Evolutionary conservation across 92 coral and sea anemone genomes (phyloP), one percentile per base, ranked within the genome.

Genomic region (Blastomussa wellsi): DNA sequence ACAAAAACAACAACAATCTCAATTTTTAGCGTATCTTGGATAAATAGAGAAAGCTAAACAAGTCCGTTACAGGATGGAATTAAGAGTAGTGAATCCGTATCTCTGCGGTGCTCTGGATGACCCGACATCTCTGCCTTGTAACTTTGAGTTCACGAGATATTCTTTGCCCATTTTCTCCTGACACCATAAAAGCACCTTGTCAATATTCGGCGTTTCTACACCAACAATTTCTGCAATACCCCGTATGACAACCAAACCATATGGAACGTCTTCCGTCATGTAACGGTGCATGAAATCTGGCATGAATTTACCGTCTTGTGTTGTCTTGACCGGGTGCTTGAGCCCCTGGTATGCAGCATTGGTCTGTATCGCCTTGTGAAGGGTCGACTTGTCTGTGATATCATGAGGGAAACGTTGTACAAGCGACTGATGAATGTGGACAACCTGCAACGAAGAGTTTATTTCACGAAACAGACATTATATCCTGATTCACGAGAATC

Each of bases 191-290:
- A 90, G 65, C 39, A 90, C 77, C 31, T 78, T 72, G 76, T 87
- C 90, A 22, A 86, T 87, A 77, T 82, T 69, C 19, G 90, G 93
- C 32, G 90, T 90, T 6, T 65, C 15, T 33, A 82, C 72, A 17
- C 90, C 90, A 1, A 36, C 77, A 28, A 90, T 36, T 77, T 90
- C 93, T 41, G 90, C 93, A 10, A 87, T 77, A n/a, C 93, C 93
- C 37, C 90, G 79, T 41, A 79, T 68, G 42, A 86, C 93, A 0
- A 82, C 77, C 44, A 90, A 69, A 4, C 93, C 93, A 66, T 64
- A 86, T 2, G 93, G 93, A 6, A 90, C 49, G 62, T 90, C 90
- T 62, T 90, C 93, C 11, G 87, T 78, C 59, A 84, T 26, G 82
- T 90, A 90, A 22, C 90, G 85, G 72, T 62, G 20, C 32, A 76